Evolutionary conservation across 2,113 vertebrate genomes (phyloP).

Genomic region (Aythya baeri): DNA sequence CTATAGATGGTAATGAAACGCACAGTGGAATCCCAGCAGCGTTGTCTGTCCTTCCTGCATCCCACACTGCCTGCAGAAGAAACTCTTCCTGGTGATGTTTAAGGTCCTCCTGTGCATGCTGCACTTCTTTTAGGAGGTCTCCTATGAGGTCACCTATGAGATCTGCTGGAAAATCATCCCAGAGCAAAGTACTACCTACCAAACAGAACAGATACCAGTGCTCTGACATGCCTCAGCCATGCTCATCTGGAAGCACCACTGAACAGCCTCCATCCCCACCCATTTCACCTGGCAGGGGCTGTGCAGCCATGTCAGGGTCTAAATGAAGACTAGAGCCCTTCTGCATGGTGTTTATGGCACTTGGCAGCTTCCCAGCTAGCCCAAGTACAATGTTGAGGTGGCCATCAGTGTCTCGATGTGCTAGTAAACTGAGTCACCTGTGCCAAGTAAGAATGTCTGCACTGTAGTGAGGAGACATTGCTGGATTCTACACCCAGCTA

Average conservation of each 20-base stretch:
- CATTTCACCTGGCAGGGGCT: rapidly evolving
- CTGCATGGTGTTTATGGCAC: rapidly evolving
- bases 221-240: rapidly evolving
- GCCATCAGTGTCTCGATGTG: not conserved
- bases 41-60: not conserved
- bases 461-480: not conserved
- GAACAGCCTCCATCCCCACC: not conserved
- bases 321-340: not conserved
- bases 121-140: not conserved
- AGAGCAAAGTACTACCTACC: not conserved
- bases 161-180: not conserved
- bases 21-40: not conserved
- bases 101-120: not conserved
- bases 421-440: not conserved
- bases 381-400: not conserved
- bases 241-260: not conserved
- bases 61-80: not conserved
- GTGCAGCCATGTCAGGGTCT: not conserved
- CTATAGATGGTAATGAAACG: not conserved
- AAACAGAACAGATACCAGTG: not conserved
- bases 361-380: not conserved
- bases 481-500: not conserved
- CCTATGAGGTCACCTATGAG: too few relatives aligned
- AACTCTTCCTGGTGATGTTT: not conserved
- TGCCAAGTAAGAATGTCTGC: not conserved